Evolutionary conservation across 2,797 vertebrate species (phyloP).

Genomic region (Chrosomus eos): DNA sequence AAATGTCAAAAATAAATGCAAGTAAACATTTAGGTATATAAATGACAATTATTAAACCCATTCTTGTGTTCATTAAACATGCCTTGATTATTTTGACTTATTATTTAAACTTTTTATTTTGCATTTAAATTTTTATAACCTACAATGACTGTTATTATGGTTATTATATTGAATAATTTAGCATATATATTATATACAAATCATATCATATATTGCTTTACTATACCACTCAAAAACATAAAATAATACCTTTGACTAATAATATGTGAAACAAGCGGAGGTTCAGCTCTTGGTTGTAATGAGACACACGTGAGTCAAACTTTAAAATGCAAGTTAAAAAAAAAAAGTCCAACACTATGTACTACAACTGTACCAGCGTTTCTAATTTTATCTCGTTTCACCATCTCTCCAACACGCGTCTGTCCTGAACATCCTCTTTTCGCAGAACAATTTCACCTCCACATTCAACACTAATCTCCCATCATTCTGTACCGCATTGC

Average conservation of each 20-base stretch:
- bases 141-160: neutral
- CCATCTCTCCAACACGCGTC: slow-evolving; percentile 31
- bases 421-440: slow-evolving; percentile 72
- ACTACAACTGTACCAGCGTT: neutral
- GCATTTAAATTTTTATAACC: neutral
- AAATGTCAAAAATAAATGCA: neutral
- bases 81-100: neutral
- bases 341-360: neutral
- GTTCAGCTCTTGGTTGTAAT: neutral
- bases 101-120: neutral
- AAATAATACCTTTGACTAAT: neutral
- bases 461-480: slow-evolving; percentile 64
- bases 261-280: neutral
- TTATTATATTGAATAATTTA: too few species aligned
- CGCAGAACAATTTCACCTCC: slow-evolving; percentile 65
- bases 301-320: neutral
- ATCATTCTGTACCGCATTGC: slow-evolving; percentile 72
- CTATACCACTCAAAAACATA: neutral
- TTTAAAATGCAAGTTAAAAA: neutral
- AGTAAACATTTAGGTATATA: neutral
- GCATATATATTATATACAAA: too few species aligned
- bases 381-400: slow-evolving; percentile 21
- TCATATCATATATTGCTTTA: neutral
- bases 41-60: neutral
- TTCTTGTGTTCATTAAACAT: neutral